phyloP scores from a whole-genome alignment of 2,113 vertebrate species.

The Aptenodytes patagonicus region DNA sequence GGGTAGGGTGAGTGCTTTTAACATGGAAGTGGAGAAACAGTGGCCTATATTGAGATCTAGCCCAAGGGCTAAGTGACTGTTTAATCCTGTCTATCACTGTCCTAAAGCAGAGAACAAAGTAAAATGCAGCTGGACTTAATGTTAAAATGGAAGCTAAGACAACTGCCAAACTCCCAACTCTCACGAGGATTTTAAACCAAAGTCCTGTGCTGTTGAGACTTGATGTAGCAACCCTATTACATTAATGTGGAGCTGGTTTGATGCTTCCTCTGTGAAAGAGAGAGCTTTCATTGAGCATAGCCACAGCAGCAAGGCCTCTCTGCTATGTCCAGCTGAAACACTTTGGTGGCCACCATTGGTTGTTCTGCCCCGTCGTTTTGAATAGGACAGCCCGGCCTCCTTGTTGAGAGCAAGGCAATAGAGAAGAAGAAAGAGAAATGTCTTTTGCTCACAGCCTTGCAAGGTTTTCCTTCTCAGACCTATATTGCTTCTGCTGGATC shows the following conservation, averaged over 20 bases:
- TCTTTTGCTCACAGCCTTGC: neutral
- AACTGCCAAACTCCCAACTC: neutral
- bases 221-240: neutral
- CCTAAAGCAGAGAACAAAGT: neutral
- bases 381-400: neutral
- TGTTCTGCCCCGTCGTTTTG: neutral
- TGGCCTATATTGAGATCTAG: neutral
- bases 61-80: neutral
- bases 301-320: neutral
- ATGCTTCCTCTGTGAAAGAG: neutral
- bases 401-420: neutral
- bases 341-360: neutral
- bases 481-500: slow-evolving; percentile 16
- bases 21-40: neutral
- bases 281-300: neutral
- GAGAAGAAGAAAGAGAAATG: neutral
- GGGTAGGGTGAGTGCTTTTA: neutral
- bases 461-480: neutral
- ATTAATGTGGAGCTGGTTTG: neutral
- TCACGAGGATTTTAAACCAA: neutral
- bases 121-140: neutral
- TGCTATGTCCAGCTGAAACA: neutral
- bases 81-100: neutral
- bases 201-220: neutral
- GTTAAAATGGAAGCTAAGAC: neutral